Percentiles rank a stretch among this genome's conserved stretches.
These are phyloP conservation scores for Tachycineta bicolor DNA, from an alignment of 2,113 vertebrate genomes.

Conservation along the genomic window DNA sequence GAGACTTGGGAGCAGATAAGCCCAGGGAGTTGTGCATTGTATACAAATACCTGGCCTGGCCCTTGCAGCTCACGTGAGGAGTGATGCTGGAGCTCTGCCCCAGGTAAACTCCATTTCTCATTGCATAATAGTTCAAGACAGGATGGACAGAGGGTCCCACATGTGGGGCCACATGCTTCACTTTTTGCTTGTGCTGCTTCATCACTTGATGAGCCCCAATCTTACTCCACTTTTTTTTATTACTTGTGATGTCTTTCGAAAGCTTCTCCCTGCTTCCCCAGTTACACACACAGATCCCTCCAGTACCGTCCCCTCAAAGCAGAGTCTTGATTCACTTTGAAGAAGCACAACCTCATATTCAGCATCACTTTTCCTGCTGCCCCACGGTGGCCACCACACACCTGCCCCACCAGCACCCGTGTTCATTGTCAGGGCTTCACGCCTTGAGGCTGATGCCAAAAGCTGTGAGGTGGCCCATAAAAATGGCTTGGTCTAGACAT, in stretches of 20 bases:
- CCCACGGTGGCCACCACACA: background rate
- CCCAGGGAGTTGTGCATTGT: background rate
- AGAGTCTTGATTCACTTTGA: background rate
- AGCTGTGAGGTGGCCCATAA: background rate
- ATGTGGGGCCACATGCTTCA: accelerated
- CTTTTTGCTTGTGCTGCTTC: background rate
- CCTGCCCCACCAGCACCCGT: background rate
- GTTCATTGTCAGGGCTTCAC: background rate
- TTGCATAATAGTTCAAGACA: background rate
- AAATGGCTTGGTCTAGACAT: background rate
- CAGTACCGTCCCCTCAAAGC: background rate
- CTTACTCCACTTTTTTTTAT: background rate
- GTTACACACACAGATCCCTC: background rate
- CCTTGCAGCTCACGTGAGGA: accelerated
- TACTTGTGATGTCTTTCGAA: background rate
- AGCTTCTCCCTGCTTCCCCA: background rate
- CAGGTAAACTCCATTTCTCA: background rate
- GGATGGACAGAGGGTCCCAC: background rate
- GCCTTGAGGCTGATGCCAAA: background rate
- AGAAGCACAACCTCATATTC: background rate
- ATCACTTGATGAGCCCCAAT: background rate
- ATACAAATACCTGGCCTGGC: background rate
- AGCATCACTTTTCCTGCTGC: background rate
- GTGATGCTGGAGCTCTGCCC: background rate
- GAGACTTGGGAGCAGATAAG: slow-evolving; percentile 17